These are phyloP conservation scores for Acleris cristana DNA, from an alignment of 2,888 invertebrate species.

Conservation along the genomic window DNA sequence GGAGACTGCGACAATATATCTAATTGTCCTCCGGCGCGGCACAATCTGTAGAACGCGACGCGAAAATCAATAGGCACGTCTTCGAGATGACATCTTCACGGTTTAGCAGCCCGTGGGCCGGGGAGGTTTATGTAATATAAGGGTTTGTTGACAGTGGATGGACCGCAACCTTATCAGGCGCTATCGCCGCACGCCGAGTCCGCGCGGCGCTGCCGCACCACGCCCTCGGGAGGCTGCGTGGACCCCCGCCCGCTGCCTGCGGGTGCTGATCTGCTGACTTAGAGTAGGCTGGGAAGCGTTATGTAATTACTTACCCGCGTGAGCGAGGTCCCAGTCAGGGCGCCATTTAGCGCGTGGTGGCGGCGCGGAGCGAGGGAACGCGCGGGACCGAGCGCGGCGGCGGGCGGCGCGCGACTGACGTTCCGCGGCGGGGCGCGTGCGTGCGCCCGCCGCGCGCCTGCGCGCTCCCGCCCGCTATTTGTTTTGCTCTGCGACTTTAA, in stretches of 20 bases:
- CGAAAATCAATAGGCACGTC: slow-evolving; percentile 75
- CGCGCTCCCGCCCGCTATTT: slow-evolving; percentile 66
- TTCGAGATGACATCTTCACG: slow-evolving; percentile 58
- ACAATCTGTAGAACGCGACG: slow-evolving; percentile 54
- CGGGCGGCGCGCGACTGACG: slow-evolving; percentile 74
- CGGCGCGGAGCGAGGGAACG: slow-evolving; percentile 51
- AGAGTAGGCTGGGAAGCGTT: slow-evolving; percentile 41
- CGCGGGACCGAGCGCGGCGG: slow-evolving; percentile 61
- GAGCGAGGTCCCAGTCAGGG: slow-evolving; percentile 72
- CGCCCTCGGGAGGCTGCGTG: slow-evolving; percentile 74
- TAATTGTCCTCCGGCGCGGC: slow-evolving; percentile 52
- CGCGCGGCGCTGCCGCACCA: slow-evolving; percentile 64
- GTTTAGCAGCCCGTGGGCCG: slow-evolving; percentile 45
- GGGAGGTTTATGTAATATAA: slow-evolving; percentile 61
- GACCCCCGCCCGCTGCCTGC: slow-evolving; percentile 68
- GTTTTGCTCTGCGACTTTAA: slow-evolving; percentile 68
- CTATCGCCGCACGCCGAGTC: slow-evolving; percentile 70
- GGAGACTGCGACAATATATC: slow-evolving; percentile 64
- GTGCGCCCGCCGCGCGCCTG: slow-evolving; percentile 69
- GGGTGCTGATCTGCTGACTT: slow-evolving; percentile 48
- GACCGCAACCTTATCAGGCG: slow-evolving; percentile 75
- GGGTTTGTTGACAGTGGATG: slow-evolving; percentile 77
- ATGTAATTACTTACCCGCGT: slow-evolving; percentile 72
- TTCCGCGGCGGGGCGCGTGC: slow-evolving; percentile 55
- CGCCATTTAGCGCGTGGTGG: slow-evolving; percentile 78